Evolutionary conservation across 2,113 vertebrate genomes (phyloP).

Genomic region (Paramisgurnus dabryanus): DNA sequence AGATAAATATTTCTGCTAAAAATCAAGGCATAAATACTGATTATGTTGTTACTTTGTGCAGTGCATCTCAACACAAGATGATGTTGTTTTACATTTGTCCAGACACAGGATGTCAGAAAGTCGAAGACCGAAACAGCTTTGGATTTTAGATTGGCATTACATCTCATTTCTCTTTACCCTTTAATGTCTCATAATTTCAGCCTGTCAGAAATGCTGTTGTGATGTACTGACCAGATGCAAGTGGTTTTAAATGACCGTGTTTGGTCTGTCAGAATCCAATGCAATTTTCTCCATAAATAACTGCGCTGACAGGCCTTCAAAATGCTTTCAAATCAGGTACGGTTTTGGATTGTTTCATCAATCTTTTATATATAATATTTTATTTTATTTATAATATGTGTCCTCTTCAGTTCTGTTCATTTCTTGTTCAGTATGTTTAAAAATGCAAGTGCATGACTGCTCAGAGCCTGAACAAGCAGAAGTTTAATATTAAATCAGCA

Average conservation of each 20-base stretch:
- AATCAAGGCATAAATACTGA: too few species aligned
- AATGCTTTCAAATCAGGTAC: background rate
- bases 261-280: conserved; percentile 4
- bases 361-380: background rate
- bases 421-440: background rate
- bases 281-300: conserved; percentile 5
- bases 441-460: background rate
- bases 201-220: background rate
- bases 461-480: background rate
- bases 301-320: background rate
- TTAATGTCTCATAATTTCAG: background rate
- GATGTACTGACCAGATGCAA: background rate
- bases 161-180: background rate
- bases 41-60: too few species aligned
- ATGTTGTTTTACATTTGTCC: background rate
- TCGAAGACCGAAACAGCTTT: too few species aligned
- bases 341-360: background rate
- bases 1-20: too few species aligned
- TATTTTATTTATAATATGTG: background rate
- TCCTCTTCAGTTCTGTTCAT: background rate
- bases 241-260: conserved; percentile 9
- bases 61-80: too few species aligned
- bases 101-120: background rate
- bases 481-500: conserved; percentile 47
- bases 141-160: background rate